phyloP scores from a whole-genome alignment of 2,888 invertebrate species.

The Sabatieria punctata region DNA sequence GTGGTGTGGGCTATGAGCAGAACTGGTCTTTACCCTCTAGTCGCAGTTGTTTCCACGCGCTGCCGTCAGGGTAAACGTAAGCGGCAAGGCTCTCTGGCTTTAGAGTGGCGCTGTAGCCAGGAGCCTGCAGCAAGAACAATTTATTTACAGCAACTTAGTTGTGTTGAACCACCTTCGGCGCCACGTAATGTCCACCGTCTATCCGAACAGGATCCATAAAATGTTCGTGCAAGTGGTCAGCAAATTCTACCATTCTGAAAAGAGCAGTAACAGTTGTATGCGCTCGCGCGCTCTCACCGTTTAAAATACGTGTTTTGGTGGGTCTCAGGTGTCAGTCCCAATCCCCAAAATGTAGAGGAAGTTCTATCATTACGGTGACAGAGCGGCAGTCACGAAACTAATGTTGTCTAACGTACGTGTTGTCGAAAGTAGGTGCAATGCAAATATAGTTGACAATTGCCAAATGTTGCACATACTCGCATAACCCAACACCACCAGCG shows the following conservation, averaged over 20 bases:
- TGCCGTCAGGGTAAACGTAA: slow-evolving; percentile 59
- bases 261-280: too few species aligned
- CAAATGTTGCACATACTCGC: slow-evolving; percentile 80
- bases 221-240: slow-evolving; percentile 76
- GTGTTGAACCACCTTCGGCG: slow-evolving; percentile 2
- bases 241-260: slow-evolving; percentile 57
- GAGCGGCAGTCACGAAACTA: slow-evolving; percentile 1
- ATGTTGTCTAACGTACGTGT: slow-evolving; percentile 32
- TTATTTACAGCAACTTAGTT: neutral
- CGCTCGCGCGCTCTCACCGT: too few species aligned
- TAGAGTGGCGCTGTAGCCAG: neutral
- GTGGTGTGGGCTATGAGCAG: too few species aligned
- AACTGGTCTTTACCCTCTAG: too few species aligned
- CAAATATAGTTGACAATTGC: slow-evolving; percentile 68
- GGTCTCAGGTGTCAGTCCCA: too few species aligned
- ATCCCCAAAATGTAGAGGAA: too few species aligned
- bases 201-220: slow-evolving; percentile 56
- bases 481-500: slow-evolving; percentile 80
- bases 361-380: too few species aligned
- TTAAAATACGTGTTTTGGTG: too few species aligned
- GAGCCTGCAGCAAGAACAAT: neutral
- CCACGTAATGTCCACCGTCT: slow-evolving; percentile 40
- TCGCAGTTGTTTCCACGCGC: slow-evolving; percentile 52
- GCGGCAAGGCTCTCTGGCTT: slow-evolving; percentile 37
- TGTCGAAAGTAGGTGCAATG: slow-evolving; percentile 51